Evolutionary conservation across 37 sponge, comb jelly and placozoan species (phyloP).

Genomic region (Spongilla lacustris): DNA sequence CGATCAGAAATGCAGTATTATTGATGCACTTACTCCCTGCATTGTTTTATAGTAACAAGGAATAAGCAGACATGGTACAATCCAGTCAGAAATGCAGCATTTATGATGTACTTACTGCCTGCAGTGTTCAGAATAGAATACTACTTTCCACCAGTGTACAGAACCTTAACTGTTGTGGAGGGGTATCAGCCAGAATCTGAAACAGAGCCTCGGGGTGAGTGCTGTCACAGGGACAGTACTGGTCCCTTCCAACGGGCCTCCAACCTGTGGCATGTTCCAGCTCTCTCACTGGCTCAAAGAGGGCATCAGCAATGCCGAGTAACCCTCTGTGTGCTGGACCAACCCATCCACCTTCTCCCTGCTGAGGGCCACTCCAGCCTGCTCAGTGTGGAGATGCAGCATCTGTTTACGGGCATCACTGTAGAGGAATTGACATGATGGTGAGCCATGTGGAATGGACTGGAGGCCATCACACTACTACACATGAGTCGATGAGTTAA

Average conservation of each 20-base stretch:
- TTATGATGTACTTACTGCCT: no score
- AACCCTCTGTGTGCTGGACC: conserved; percentile 61
- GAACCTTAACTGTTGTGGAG: conserved; percentile 35
- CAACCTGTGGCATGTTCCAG: conserved; percentile 60
- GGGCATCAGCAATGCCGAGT: conserved; percentile 72
- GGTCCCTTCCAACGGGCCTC: conserved; percentile 17
- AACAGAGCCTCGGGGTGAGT: conserved; percentile 19
- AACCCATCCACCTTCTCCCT: conserved; percentile 64
- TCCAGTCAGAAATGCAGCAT: no score
- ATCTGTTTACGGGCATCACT: conserved; percentile 46
- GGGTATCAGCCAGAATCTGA: conserved; percentile 21
- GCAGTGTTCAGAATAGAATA: no score
- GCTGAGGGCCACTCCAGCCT: conserved; percentile 8
- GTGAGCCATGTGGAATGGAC: neutral
- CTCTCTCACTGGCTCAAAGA: conserved; percentile 78
- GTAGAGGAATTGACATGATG: neutral
- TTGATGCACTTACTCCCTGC: no score
- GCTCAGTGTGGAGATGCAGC: conserved; percentile 20
- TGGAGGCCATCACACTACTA: no score
- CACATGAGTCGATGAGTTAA: no score
- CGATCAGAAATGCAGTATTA: no score
- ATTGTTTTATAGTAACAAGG: no score
- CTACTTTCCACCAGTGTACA: no score
- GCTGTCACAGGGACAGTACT: conserved; percentile 11
- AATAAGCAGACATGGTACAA: no score